Evolutionary conservation across 1,140 invertebrate species (phyloP), one percentile per base, ranked within the genome.

Genomic region (Trypoxylus dichotomus): DNA sequence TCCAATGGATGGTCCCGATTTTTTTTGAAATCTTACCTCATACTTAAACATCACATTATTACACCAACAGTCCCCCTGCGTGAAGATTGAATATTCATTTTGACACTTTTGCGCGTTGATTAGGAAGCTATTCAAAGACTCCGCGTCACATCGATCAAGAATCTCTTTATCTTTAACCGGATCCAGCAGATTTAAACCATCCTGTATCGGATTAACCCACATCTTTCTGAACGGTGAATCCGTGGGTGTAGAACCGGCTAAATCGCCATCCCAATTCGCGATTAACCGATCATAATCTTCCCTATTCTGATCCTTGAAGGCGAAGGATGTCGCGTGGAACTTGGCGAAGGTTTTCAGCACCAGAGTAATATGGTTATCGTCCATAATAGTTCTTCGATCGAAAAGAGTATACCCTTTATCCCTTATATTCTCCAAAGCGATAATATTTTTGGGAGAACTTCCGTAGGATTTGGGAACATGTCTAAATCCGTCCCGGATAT

Each of bases 381-480:
- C 83, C 5, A 91, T 79, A 3, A 87, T 81, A n/a, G 81, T 79
- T 7, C 86, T 86, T 72, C 88, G 85, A 78, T 90, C 84, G 43
- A 86, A 84, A 77, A 91, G 84, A n/a, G 41, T 47, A 78, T 86
- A 91, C 0, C 87, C 87, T 8, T 78, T 42, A 0, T 79, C 58
- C 58, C 84, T 82, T 11, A 92, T 80, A 83, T 92, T 90, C 81
- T 91, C 87, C 74, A 91, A 82, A 32, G 91, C 82, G 10, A 90
- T 87, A 25, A 86, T 81, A 58, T 87, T 84, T 11, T 37, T 79
- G 2, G 74, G 72, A 13, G 79, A 84, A 1, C 13, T 7, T n/a
- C 81, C 58, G 15, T 60, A 87, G 76, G 86, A 89, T 74, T 84
- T 85, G 2, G 85, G 76, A 15, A 81, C 80, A 13, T 83, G 15